Evolutionary conservation across 2,888 invertebrate genomes (phyloP), one percentile per base, ranked within the genome.

Genomic region (Synanthedon andrenaeformis): DNA sequence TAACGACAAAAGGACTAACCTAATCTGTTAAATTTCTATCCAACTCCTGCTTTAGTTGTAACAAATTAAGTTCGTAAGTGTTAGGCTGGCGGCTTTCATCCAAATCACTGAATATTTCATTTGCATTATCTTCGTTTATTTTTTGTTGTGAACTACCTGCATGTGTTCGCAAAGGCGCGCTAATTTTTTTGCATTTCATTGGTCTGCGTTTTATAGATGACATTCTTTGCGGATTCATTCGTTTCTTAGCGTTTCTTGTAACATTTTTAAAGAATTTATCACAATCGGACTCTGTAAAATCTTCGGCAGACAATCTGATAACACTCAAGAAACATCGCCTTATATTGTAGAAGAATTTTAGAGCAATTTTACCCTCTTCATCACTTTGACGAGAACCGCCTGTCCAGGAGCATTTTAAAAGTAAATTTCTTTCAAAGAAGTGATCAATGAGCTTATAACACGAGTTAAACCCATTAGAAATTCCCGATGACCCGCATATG

Each of bases 391-490:
- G 28, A 49, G 51, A 52, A 14, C 52, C 50, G 6, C 56, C 56
- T 3, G 56, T 48, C 56, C 56, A 56, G 3, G 56, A 56, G 42
- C 54, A 56, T 49, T 51, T 28, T 5, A 35, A 3, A 1, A 56
- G 17, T 19, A 51, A 54, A 49, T 52, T 23, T 11, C 56, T 54
- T 17, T 41, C 42, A 11, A 54, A 41, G 35, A 56, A 56, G 19
- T 54, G 49, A 51, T 56, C 56, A 28, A 56, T 52, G 41, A 56
- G 49, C 28, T 49, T 52, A 41, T 56, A 52, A 10, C 56, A 56
- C 10, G 54, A 45, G 41, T 54, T 52, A 8, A 52, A 23, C 10
- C 56, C 56, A n/a, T 28, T 42, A 42, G 52, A 6, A 3, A 23
- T 49, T 11, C 54, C 51, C 13, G 42, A 48, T 12, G 51, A 51